These are phyloP conservation scores for Synanceia verrucosa DNA, from an alignment of 2,797 vertebrate genomes.

Conservation along the genomic window DNA sequence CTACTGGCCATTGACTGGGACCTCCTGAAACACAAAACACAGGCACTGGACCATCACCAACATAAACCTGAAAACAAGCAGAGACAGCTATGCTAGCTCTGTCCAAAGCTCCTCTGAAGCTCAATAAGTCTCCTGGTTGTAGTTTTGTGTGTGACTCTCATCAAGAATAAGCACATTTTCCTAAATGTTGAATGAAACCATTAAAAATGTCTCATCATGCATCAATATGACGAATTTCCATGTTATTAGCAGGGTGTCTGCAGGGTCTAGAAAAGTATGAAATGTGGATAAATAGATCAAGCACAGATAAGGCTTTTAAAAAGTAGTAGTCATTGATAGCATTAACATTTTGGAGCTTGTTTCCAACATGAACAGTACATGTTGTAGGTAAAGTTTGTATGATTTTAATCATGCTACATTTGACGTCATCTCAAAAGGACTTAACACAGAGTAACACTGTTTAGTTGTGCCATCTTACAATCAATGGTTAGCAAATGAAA, in stretches of 20 bases:
- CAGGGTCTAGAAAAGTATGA: background rate
- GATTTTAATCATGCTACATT: background rate
- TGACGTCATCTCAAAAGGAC: background rate
- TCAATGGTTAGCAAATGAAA: background rate
- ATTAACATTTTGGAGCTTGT: background rate
- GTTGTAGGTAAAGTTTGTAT: background rate
- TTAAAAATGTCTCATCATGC: constrained; percentile 23
- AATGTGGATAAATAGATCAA: background rate
- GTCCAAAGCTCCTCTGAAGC: background rate
- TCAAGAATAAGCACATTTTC: background rate
- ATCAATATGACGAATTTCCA: background rate
- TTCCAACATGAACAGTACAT: background rate
- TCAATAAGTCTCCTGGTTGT: background rate
- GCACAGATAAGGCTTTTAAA: no score
- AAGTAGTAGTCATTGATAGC: no score
- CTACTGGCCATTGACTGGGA: constrained; percentile 76
- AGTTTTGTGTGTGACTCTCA: background rate
- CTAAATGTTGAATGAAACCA: background rate
- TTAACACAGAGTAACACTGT: background rate
- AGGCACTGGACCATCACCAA: background rate
- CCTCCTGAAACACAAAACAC: constrained; percentile 68
- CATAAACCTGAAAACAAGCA: background rate
- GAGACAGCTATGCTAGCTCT: no score
- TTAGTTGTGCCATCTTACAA: background rate
- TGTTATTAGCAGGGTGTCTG: background rate